Percentiles rank a stretch among this genome's conserved stretches.
Evolutionary conservation across 2,113 vertebrate species (phyloP).

Genomic region (Odontesthes bonariensis): DNA sequence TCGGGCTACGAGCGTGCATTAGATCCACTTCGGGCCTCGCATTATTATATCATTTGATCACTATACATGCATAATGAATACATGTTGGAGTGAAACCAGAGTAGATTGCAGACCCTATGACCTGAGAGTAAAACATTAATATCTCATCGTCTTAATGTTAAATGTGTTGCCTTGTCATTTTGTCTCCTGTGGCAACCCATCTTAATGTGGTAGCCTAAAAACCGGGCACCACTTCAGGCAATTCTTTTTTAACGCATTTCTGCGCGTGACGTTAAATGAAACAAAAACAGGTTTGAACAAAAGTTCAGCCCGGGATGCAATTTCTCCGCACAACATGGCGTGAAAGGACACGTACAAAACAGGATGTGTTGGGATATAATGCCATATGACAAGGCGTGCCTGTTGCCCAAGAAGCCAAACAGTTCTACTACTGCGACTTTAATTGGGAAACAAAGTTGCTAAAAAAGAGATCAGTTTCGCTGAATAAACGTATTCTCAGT

Average conservation of each 20-base stretch:
- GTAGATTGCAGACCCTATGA: conserved; percentile 52
- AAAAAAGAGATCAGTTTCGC: conserved; percentile 4
- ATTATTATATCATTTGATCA: conserved; percentile 77
- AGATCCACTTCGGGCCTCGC: conserved; percentile 38
- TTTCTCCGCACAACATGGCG: background rate
- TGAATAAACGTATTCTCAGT: conserved; percentile 7
- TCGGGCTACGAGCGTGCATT: conserved; percentile 58
- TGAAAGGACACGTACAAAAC: background rate
- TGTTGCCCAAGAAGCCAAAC: background rate
- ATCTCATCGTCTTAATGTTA: conserved; percentile 50
- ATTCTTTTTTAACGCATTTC: background rate
- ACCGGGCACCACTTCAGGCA: background rate
- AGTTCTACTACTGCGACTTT: conserved; percentile 37
- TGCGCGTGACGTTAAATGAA: background rate
- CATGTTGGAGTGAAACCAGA: conserved; percentile 55
- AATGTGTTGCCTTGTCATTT: conserved; percentile 54
- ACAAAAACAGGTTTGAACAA: background rate
- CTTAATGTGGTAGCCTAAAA: background rate
- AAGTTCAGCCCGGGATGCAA: background rate
- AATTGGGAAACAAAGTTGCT: conserved; percentile 24
- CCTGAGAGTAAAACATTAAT: conserved; percentile 53
- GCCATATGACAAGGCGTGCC: background rate
- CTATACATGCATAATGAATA: conserved; percentile 73
- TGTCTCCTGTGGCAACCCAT: conserved; percentile 56
- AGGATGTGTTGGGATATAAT: background rate